Conservation (phyloP, 2,797 vertebrate species). For the Enteromius paludinosus region DNA sequence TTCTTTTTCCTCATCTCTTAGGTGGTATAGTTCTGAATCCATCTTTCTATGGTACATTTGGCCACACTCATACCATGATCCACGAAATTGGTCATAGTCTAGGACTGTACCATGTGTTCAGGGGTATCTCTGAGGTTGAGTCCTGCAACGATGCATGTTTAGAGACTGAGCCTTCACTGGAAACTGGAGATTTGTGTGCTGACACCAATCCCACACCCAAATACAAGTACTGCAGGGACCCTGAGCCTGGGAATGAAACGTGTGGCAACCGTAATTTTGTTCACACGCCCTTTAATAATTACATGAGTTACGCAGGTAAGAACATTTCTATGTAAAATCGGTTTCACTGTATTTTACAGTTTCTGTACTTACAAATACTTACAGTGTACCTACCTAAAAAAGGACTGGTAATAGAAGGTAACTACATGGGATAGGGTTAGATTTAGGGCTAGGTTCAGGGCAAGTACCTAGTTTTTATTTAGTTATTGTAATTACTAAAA, state of each 20-base stretch:
- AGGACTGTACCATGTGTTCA: slow-evolving; percentile 96
- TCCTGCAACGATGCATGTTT: slow-evolving; percentile 96
- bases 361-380: no score
- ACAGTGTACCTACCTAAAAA: no score
- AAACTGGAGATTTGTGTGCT: slow-evolving; percentile 94
- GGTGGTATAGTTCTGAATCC: slow-evolving; percentile 95
- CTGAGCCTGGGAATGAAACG: slow-evolving; percentile 91
- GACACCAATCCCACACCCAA: slow-evolving; percentile 97
- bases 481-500: no score
- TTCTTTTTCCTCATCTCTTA: slow-evolving; percentile 51
- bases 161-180: slow-evolving; percentile 95
- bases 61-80: slow-evolving; percentile 98
- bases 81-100: slow-evolving; percentile 97
- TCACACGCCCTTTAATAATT: slow-evolving; percentile 95
- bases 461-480: no score
- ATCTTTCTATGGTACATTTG: slow-evolving; percentile 93
- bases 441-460: no score
- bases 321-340: neutral
- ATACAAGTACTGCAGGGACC: slow-evolving; percentile 94
- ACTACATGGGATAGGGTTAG: no score
- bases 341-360: no score
- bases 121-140: slow-evolving; percentile 95
- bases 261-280: slow-evolving; percentile 90
- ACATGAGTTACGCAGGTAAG: slow-evolving; percentile 98
- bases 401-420: no score